phyloP scores from a whole-genome alignment of 2,113 vertebrate genomes.

The Perca schrenkii region DNA sequence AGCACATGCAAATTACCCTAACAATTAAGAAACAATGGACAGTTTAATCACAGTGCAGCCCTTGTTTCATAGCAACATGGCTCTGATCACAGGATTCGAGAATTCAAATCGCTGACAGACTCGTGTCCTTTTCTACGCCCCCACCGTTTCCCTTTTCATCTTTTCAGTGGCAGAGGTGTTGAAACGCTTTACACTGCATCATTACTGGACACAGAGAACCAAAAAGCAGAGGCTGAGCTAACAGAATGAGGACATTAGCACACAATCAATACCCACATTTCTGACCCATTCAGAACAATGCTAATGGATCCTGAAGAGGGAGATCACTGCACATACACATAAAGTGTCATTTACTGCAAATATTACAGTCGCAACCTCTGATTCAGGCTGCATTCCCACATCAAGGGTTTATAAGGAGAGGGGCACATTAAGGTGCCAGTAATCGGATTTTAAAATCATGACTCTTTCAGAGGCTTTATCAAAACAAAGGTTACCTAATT shows the following conservation, averaged over 20 bases:
- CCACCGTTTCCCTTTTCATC: slow-evolving; percentile 51
- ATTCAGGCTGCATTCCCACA: slow-evolving; percentile 19
- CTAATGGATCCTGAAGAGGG: not conserved
- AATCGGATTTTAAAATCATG: slow-evolving; percentile 26
- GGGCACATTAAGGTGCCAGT: slow-evolving; percentile 5
- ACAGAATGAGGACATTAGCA: slow-evolving; percentile 22
- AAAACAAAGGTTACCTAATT: slow-evolving; percentile 55
- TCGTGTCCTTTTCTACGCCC: slow-evolving; percentile 60
- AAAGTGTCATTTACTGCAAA: not conserved
- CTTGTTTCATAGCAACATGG: slow-evolving; percentile 85
- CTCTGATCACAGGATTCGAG: slow-evolving; percentile 68
- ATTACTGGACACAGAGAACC: slow-evolving; percentile 30
- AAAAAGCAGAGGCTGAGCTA: slow-evolving; percentile 23
- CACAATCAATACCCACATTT: slow-evolving; percentile 3
- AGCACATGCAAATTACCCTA: slow-evolving; percentile 58
- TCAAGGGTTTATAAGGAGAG: slow-evolving; percentile 9
- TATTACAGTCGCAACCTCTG: not conserved
- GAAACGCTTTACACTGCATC: slow-evolving; percentile 51
- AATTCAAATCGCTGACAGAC: slow-evolving; percentile 74
- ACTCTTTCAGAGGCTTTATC: slow-evolving; percentile 24
- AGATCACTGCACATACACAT: slow-evolving; percentile 2
- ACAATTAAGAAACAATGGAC: slow-evolving; percentile 83
- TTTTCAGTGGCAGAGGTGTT: slow-evolving; percentile 47
- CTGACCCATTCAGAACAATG: slow-evolving; percentile 16
- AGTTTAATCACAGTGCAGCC: slow-evolving; percentile 84